Conservation (phyloP, 2,797 vertebrate genomes). For the Sciurus carolinensis region DNA sequence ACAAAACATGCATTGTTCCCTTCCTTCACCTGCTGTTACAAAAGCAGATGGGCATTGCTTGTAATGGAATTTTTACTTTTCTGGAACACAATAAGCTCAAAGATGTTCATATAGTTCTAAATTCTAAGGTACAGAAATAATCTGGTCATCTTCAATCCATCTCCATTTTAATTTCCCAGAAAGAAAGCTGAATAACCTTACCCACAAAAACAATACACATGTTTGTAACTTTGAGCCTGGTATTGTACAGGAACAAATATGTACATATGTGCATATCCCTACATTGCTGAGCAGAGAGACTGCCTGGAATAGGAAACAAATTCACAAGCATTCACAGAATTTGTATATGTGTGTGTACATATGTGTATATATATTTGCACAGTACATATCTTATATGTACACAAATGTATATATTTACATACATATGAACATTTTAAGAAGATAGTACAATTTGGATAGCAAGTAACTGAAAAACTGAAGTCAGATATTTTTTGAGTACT, state of each 20-base stretch:
- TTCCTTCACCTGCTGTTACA: neutral
- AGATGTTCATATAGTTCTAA: neutral
- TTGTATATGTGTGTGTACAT: neutral
- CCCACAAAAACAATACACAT: neutral
- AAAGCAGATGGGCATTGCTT: neutral
- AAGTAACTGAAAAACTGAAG: neutral
- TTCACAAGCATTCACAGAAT: neutral
- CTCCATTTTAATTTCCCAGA: neutral
- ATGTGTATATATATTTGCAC: neutral
- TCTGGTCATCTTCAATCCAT: neutral
- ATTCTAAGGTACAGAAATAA: neutral
- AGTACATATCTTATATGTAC: neutral
- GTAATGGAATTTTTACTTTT: neutral
- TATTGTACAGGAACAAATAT: neutral
- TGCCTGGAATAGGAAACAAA: neutral
- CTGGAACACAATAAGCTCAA: neutral
- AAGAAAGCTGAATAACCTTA: neutral
- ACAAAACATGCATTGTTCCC: neutral
- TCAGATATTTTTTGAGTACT: neutral
- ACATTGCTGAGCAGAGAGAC: neutral
- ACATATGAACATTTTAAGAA: neutral
- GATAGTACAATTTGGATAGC: neutral
- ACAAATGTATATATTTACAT: neutral
- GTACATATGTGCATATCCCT: neutral
- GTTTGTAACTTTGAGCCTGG: neutral